Evolutionary conservation across 2,888 invertebrate genomes (phyloP).

Genomic region (Tetrapedia diversipes): DNA sequence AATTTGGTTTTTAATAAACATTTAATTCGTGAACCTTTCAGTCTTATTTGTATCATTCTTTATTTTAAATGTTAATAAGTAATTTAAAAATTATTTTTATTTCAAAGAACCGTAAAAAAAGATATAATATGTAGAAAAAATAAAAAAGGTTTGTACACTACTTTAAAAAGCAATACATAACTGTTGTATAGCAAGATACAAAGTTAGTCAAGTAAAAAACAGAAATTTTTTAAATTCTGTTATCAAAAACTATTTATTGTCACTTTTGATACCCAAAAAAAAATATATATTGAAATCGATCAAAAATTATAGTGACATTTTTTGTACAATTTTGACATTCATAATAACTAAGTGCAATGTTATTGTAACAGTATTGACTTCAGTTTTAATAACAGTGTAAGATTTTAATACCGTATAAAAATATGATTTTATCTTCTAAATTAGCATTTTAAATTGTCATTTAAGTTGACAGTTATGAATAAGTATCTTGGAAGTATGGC

Average conservation of each 20-base stretch:
- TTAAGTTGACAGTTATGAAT: neutral
- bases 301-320: neutral
- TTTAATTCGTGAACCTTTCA: conserved; percentile 59
- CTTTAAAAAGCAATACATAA: too few species aligned
- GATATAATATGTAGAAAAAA: neutral
- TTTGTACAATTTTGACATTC: neutral
- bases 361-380: neutral
- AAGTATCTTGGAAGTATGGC: conserved; percentile 56
- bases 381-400: neutral
- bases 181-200: neutral
- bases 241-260: neutral
- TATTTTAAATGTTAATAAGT: too few species aligned
- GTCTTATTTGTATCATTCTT: too few species aligned
- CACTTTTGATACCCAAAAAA: neutral
- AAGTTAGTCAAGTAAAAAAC: conserved; percentile 1
- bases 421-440: too few species aligned
- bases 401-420: neutral
- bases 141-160: too few species aligned
- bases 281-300: neutral
- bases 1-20: conserved; percentile 74
- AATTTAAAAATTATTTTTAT: too few species aligned
- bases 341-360: neutral
- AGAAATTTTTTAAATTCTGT: neutral
- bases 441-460: neutral
- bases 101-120: too few species aligned